Percentiles rank a stretch among this genome's conserved stretches.
Conservation (phyloP, 2,888 invertebrate species). For the Trachelus stipa region DNA sequence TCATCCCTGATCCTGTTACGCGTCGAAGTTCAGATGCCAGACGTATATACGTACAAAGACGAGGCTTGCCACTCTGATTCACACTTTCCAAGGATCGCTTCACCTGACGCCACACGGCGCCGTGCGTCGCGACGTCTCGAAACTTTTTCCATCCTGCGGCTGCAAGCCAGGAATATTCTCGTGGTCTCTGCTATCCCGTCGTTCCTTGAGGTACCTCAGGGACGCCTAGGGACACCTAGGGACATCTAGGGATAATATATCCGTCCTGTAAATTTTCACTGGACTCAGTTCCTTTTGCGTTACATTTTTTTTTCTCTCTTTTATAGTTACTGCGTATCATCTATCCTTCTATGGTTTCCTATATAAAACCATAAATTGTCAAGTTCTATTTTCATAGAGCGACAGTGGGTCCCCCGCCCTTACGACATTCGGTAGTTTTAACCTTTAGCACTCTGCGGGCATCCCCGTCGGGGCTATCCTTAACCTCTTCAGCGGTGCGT, state of each 20-base stretch:
- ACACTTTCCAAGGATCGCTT: too few relatives aligned
- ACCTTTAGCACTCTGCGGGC: constrained; percentile 49
- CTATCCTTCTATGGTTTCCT: not conserved
- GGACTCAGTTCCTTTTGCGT: not conserved
- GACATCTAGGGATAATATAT: too few relatives aligned
- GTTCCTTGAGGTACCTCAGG: too few relatives aligned
- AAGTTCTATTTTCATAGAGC: not conserved
- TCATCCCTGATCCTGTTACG: too few relatives aligned
- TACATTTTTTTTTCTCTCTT: not conserved
- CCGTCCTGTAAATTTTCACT: too few relatives aligned
- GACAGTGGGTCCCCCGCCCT: not conserved
- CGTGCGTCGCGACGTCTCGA: too few relatives aligned
- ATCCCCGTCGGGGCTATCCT: constrained; percentile 36
- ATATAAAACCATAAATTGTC: not conserved
- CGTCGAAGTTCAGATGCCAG: too few relatives aligned
- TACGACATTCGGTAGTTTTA: constrained; percentile 33
- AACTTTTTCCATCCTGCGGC: not conserved
- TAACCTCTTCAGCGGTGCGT: constrained; percentile 53
- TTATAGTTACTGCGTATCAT: not conserved
- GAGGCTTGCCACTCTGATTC: too few relatives aligned
- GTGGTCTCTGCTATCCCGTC: not conserved
- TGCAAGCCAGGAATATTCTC: not conserved
- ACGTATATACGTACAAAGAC: too few relatives aligned
- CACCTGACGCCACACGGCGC: too few relatives aligned
- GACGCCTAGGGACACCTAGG: not conserved